These are phyloP conservation scores for Brassicogethes aeneus DNA, from an alignment of 2,888 invertebrate species.

Conservation along the genomic window DNA sequence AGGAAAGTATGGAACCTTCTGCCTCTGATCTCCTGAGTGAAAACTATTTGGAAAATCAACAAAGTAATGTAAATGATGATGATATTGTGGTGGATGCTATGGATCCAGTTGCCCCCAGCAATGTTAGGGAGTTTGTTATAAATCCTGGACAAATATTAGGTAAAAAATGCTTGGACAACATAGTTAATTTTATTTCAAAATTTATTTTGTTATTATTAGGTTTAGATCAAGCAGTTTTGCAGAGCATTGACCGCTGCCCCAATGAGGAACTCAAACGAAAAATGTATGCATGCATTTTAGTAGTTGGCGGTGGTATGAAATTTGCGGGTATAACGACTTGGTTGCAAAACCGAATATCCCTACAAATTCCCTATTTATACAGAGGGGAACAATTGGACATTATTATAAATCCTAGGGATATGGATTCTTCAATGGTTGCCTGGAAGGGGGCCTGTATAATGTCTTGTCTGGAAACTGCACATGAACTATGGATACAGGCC, in stretches of 20 bases:
- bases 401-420: slow-evolving; percentile 83
- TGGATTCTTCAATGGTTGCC: slow-evolving; percentile 80
- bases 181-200: background rate
- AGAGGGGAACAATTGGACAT: slow-evolving; percentile 79
- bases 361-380: slow-evolving; percentile 74
- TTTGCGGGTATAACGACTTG: slow-evolving; percentile 76
- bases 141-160: slow-evolving; percentile 67
- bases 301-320: slow-evolving; percentile 89
- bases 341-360: slow-evolving; percentile 77
- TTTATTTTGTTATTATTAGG: slow-evolving; percentile 37
- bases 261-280: slow-evolving; percentile 84
- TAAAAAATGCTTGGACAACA: background rate
- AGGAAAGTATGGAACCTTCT: slow-evolving; percentile 49
- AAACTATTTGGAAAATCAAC: slow-evolving; percentile 43
- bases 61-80: slow-evolving; percentile 51
- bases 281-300: slow-evolving; percentile 87
- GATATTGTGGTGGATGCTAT: slow-evolving; percentile 64
- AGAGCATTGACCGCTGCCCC: slow-evolving; percentile 68
- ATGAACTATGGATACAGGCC: slow-evolving; percentile 84
- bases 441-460: slow-evolving; percentile 95
- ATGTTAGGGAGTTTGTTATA: slow-evolving; percentile 55
- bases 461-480: slow-evolving; percentile 86
- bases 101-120: slow-evolving; percentile 36
- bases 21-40: slow-evolving; percentile 41
- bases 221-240: slow-evolving; percentile 82